phyloP scores from a whole-genome alignment of 1,140 invertebrate genomes.

The Archivesica marissinica region DNA sequence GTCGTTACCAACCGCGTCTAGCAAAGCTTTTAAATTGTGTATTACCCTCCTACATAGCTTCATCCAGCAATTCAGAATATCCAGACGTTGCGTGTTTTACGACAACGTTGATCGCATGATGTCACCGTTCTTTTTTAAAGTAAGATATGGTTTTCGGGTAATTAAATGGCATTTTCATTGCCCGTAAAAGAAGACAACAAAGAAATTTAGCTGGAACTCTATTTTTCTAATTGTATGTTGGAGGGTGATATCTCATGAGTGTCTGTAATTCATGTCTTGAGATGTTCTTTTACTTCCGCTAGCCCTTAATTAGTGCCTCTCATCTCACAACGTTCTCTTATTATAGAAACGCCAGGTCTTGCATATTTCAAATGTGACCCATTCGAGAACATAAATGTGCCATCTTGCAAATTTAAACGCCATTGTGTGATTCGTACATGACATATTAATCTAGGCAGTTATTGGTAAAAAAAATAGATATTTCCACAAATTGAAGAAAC shows the following conservation, averaged over 20 bases:
- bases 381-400: constrained; percentile 2
- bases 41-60: too few relatives aligned
- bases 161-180: background rate
- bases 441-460: too few relatives aligned
- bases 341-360: background rate
- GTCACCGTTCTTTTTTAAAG: background rate
- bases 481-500: too few relatives aligned
- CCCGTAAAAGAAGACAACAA: constrained; percentile 40
- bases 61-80: too few relatives aligned
- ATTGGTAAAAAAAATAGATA: too few relatives aligned
- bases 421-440: background rate
- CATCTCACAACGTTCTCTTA: background rate
- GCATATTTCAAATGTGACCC: constrained; percentile 26
- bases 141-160: background rate
- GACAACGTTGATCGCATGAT: constrained; percentile 6
- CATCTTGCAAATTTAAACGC: constrained; percentile 21
- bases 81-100: constrained; percentile 9
- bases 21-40: constrained; percentile 8
- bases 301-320: constrained; percentile 5
- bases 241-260: background rate
- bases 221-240: background rate
- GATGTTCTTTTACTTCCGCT: background rate
- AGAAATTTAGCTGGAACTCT: constrained; percentile 2
- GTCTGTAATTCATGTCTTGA: constrained; percentile 8
- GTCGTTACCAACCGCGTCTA: background rate